Base-by-base conservation (phyloP, 2,113 vertebrate species). In the Dicaeum eximium region DNA sequence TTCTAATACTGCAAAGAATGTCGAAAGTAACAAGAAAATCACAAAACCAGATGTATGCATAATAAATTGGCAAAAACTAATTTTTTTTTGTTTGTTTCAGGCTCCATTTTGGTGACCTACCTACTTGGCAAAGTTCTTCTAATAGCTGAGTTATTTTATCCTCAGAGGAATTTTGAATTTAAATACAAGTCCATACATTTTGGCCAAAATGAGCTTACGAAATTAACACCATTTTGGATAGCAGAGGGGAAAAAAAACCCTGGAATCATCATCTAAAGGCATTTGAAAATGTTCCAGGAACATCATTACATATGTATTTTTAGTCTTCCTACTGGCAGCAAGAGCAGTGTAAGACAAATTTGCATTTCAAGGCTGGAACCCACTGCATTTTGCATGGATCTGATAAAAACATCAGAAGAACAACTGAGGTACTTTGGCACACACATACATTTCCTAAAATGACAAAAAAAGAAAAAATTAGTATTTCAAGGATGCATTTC, bases 291-390 rank as follows among this genome's bases (percentile, higher is more conserved):
- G 47, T 96, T 96, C 97, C 93, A 96, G 90, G 91, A 96, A 95
- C 91, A 96, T 94, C 84, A 95, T 96, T 97, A 88, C 80, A 74
- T 91, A 93, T 80, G 80, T 96, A 97, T 97, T 96, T 97, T 96
- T 96, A 96, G 92, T 88, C 77, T 87, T 95, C n/a, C 66, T 92
- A 88, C 84, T 96, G 96, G 91, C 94, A 96, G 86, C 80, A 87
- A 84, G 79, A 96, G 80, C 64, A 91, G 67, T 57, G 75, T 80
- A 92, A 95, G 94, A 94, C 64, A 77, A 88, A 96, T 96, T 95
- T 96, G 86, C 90, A 95, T 96, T 95, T 94, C 92, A 94, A 90
- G 96, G 90, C 80, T 95, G 93, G 88, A 96, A 95, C 82, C 53
- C 86, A 89, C 84, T 57, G 69, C 70, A 86, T 91, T 97, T 93